Base-by-base conservation (phyloP, 2,113 vertebrate genomes). In the Dipodomys stephensi region DNA sequence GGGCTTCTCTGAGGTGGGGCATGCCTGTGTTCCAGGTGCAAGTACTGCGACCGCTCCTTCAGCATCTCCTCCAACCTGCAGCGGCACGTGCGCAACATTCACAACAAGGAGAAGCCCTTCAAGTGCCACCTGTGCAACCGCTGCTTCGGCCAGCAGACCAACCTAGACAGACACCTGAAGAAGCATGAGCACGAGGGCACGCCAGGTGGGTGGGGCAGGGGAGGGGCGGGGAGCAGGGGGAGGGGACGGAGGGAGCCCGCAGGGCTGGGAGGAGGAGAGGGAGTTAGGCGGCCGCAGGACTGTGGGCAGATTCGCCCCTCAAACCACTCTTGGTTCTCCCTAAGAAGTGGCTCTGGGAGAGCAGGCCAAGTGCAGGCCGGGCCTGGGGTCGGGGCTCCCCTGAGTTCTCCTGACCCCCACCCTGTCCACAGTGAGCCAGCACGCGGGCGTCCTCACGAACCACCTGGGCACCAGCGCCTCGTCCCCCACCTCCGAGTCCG, bases 21-120 rank as follows among this genome's bases (percentile, higher is more conserved):
- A 0, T 91, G 28, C 93, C 67, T 97, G 57, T 97, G 95, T 97
- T 96, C 16, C 98, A 99, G 99, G 98, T 99, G 99, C 98, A 99
- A 99, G 98, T 99, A 99, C 98, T 99, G 99, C 96, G 99, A 99
- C 98, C 99, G 99, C 94, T 99, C 99, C 7, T 99, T 99, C 98
- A 99, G 99, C 98, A 99, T 99, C 97, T 99, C 99, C 89, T 99
- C 99, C 96, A 99, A 99, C 98, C 99, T 99, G 77, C 99, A 99
- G 98, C 98, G 99, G 93, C 99, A 99, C 53, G 99, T 99, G 35
- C 98, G 99, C n/a, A 99, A 99, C 98, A 99, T 99, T 97, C 99
- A 99, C 96, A 99, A 99, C 98, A 99, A 99, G 98, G 99, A 99
- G 98, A 99, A 99, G 97, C 99, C 99, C 84, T 99, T 99, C 98